phyloP scores from a whole-genome alignment of 2,797 vertebrate genomes.

The Erethizon dorsatum region DNA sequence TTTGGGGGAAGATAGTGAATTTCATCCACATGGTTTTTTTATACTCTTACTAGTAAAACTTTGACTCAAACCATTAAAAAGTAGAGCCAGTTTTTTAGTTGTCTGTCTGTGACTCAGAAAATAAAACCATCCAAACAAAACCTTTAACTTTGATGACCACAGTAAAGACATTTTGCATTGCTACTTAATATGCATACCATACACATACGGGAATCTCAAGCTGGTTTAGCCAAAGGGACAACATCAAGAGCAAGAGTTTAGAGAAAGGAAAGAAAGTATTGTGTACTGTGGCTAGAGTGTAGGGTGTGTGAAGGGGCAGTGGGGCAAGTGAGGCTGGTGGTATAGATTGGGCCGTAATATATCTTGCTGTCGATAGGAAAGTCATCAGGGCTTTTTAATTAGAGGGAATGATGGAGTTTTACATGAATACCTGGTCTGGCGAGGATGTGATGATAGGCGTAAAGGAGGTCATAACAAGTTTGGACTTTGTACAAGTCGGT shows the following conservation, averaged over 20 bases:
- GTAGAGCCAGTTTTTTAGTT: neutral
- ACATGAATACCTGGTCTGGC: neutral
- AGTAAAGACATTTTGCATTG: neutral
- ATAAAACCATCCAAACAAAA: constrained; percentile 1
- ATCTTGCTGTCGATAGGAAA: neutral
- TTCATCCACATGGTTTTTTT: neutral
- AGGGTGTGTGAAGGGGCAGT: neutral
- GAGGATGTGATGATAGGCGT: neutral
- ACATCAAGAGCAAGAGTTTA: neutral
- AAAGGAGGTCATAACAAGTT: neutral
- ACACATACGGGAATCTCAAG: neutral
- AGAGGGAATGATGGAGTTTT: neutral
- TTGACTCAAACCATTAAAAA: neutral
- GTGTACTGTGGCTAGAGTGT: neutral
- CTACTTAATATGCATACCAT: neutral
- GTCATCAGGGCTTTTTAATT: neutral
- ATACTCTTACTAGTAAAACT: neutral
- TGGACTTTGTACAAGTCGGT: neutral
- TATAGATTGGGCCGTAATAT: neutral
- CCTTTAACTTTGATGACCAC: neutral
- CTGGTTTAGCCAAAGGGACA: neutral
- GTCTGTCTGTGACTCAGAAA: constrained; percentile 48
- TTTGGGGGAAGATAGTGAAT: neutral
- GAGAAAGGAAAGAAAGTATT: neutral
- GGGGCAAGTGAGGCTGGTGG: neutral